phyloP scores from a whole-genome alignment of 2,888 invertebrate genomes.

The Chromoteleia sp. region DNA sequence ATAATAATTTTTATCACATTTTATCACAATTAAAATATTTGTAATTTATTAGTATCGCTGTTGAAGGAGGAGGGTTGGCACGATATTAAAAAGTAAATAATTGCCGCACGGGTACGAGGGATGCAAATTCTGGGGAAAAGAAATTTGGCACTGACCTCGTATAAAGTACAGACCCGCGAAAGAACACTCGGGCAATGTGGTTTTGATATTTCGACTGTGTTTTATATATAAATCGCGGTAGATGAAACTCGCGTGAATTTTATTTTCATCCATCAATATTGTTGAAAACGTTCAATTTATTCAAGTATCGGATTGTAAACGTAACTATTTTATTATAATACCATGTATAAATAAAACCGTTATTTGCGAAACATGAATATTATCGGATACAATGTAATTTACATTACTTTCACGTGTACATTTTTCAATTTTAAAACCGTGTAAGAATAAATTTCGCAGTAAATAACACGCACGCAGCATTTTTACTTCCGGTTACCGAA shows the following conservation, averaged over 20 bases:
- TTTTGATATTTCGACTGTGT: slow-evolving; percentile 51
- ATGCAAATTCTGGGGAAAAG: slow-evolving; percentile 26
- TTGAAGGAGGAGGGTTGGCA: too few species aligned
- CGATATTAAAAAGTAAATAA: slow-evolving; percentile 39
- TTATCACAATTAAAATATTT: background rate
- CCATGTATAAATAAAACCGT: slow-evolving; percentile 18
- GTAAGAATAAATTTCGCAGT: slow-evolving; percentile 25
- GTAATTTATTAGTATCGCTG: too few species aligned
- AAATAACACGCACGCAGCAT: slow-evolving; percentile 15
- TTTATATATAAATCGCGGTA: slow-evolving; percentile 38
- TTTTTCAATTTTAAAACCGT: slow-evolving; percentile 22
- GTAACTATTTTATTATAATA: slow-evolving; percentile 26
- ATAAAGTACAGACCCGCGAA: slow-evolving; percentile 18
- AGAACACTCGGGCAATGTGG: slow-evolving; percentile 25
- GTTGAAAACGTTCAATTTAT: slow-evolving; percentile 28
- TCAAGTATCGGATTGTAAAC: slow-evolving; percentile 9
- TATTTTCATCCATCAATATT: slow-evolving; percentile 43
- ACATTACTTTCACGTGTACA: slow-evolving; percentile 1
- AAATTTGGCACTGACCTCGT: slow-evolving; percentile 38
- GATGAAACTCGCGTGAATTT: slow-evolving; percentile 33
- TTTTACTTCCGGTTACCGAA: slow-evolving; percentile 29
- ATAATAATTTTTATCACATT: slow-evolving; percentile 5
- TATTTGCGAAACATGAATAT: slow-evolving; percentile 16
- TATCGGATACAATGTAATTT: slow-evolving; percentile 8
- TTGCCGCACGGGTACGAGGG: slow-evolving; percentile 6